Conservation (phyloP, 2,113 vertebrate species). For the Hippoglossus stenolepis region DNA sequence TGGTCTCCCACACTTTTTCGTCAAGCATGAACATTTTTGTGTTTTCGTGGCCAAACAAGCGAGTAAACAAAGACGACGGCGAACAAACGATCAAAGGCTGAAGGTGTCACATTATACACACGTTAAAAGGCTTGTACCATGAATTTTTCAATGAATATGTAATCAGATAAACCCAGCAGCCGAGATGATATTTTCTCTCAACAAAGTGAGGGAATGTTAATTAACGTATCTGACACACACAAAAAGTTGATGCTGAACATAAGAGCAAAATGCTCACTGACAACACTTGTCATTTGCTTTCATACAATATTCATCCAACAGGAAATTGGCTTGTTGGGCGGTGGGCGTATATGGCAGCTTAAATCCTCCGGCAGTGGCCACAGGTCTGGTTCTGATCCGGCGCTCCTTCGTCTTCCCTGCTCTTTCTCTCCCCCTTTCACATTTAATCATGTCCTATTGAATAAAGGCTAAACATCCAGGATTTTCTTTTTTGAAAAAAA, state of each 20-base stretch:
- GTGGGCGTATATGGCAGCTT: too few species aligned
- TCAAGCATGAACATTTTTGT: not conserved
- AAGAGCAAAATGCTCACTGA: not conserved
- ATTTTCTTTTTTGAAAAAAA: too few species aligned
- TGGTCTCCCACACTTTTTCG: not conserved
- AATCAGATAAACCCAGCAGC: not conserved
- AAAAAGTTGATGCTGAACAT: not conserved
- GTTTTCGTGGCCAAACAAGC: not conserved
- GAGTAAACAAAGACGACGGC: not conserved
- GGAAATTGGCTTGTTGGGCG: not conserved
- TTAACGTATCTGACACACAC: not conserved
- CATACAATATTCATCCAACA: not conserved
- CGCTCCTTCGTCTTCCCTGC: too few species aligned
- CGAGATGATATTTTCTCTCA: not conserved
- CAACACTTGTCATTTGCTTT: not conserved
- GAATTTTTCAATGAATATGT: conserved; percentile 13
- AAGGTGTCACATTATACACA: not conserved
- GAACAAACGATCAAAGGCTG: not conserved
- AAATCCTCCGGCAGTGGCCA: too few species aligned
- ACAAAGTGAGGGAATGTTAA: not conserved
- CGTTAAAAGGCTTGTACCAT: not conserved
- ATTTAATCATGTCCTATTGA: too few species aligned
- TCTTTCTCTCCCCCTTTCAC: too few species aligned
- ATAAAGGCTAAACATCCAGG: too few species aligned
- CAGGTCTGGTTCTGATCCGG: too few species aligned